Conservation (phyloP, 2,888 invertebrate species). For the Sarcophaga variegata region DNA sequence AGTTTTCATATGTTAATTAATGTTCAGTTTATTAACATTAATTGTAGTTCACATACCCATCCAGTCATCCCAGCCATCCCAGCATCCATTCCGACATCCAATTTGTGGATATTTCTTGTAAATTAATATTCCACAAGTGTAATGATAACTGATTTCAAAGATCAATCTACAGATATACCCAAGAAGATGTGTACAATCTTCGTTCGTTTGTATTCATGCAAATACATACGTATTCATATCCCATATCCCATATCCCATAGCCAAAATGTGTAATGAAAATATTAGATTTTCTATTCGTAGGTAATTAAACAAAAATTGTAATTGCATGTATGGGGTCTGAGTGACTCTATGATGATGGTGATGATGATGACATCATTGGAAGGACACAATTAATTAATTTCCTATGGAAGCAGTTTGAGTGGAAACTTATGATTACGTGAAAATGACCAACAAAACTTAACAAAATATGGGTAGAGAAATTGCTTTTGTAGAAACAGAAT, state of each 20-base stretch:
- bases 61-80: too few species aligned
- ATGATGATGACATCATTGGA: slow-evolving; percentile 54
- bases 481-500: background rate
- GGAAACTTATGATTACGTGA: background rate
- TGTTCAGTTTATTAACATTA: slow-evolving; percentile 66
- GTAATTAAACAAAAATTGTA: slow-evolving; percentile 60
- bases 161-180: slow-evolving; percentile 43
- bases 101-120: slow-evolving; percentile 15
- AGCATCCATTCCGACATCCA: background rate
- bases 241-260: background rate
- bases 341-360: background rate
- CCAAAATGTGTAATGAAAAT: too few species aligned
- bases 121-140: slow-evolving; percentile 68
- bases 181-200: background rate
- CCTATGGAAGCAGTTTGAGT: background rate
- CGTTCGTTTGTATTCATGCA: background rate
- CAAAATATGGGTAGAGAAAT: background rate
- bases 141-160: slow-evolving; percentile 41
- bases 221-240: background rate
- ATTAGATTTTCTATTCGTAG: slow-evolving; percentile 21
- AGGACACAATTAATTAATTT: slow-evolving; percentile 44
- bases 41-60: slow-evolving; percentile 60
- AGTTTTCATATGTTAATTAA: slow-evolving; percentile 70
- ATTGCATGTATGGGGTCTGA: slow-evolving; percentile 35
- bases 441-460: background rate